phyloP scores from a whole-genome alignment of 2,113 vertebrate species.

The Todiramphus chloris region DNA sequence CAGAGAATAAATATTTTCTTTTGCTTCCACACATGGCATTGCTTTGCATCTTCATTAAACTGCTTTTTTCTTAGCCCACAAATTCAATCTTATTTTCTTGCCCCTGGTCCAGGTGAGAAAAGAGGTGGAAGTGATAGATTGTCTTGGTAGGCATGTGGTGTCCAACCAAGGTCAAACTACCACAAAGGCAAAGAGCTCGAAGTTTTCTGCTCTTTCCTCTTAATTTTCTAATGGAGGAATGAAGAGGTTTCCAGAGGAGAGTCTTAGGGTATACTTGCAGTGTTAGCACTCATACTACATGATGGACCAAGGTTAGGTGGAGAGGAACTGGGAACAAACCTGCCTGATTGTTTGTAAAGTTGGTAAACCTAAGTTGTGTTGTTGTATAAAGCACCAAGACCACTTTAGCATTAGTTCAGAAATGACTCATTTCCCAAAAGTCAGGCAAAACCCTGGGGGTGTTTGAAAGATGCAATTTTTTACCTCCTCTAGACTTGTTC shows the following conservation, averaged over 20 bases:
- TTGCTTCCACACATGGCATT: no score
- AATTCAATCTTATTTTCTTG: no score
- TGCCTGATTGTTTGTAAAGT: neutral
- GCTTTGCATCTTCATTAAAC: no score
- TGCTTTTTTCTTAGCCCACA: no score
- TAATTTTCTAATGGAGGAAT: neutral
- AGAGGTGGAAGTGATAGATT: no score
- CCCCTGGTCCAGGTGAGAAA: no score
- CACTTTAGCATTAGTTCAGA: neutral
- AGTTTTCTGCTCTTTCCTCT: neutral
- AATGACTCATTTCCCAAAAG: neutral
- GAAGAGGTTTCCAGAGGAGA: neutral
- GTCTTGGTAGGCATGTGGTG: no score
- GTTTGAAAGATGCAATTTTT: neutral
- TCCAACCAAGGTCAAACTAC: no score
- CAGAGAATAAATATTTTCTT: no score
- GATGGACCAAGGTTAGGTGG: neutral
- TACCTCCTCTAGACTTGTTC: neutral
- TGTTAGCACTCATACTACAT: neutral
- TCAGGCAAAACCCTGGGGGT: neutral
- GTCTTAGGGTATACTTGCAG: neutral
- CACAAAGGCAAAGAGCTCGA: neutral
- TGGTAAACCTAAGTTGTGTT: neutral
- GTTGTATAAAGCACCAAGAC: neutral
- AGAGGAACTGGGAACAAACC: neutral